Evolutionary conservation across 53 echinoderm and acorn worm species (phyloP).

Genomic region (Temnopleurus reevesii): DNA sequence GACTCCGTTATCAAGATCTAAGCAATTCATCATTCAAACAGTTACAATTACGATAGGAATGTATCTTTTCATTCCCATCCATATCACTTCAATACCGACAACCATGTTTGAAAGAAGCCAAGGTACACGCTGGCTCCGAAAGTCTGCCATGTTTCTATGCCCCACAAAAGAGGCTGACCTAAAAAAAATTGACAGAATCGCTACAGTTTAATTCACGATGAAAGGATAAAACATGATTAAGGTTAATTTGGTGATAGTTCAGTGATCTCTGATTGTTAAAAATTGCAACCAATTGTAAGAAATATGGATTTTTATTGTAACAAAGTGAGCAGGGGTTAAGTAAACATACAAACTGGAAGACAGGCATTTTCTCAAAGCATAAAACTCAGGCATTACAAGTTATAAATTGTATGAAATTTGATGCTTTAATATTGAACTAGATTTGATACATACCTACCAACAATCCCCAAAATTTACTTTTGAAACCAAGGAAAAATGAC

Average conservation of each 20-base stretch:
- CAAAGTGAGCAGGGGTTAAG: background rate
- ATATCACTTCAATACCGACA: background rate
- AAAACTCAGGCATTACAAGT: background rate
- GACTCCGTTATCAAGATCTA: background rate
- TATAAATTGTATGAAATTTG: background rate
- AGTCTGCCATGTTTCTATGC: background rate
- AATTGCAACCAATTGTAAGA: background rate
- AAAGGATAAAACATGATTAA: slow-evolving; percentile 1
- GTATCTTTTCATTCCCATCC: background rate
- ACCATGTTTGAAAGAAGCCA: background rate
- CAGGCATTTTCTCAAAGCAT: background rate
- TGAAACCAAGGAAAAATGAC: too few relatives aligned
- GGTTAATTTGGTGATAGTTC: slow-evolving; percentile 31
- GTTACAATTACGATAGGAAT: slow-evolving; percentile 15
- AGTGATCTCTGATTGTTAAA: slow-evolving; percentile 1
- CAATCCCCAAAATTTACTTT: too few relatives aligned
- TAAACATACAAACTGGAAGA: background rate
- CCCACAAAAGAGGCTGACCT: slow-evolving; percentile 16
- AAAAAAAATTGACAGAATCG: background rate
- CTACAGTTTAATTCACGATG: background rate
- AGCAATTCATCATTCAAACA: slow-evolving; percentile 1
- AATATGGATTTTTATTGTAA: slow-evolving; percentile 10
- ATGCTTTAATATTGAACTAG: too few relatives aligned
- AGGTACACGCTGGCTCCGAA: slow-evolving; percentile 9
- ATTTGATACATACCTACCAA: too few relatives aligned